Base-by-base conservation (phyloP, 2,888 invertebrate genomes). In the Drosophila nr. perissopoda region DNA sequence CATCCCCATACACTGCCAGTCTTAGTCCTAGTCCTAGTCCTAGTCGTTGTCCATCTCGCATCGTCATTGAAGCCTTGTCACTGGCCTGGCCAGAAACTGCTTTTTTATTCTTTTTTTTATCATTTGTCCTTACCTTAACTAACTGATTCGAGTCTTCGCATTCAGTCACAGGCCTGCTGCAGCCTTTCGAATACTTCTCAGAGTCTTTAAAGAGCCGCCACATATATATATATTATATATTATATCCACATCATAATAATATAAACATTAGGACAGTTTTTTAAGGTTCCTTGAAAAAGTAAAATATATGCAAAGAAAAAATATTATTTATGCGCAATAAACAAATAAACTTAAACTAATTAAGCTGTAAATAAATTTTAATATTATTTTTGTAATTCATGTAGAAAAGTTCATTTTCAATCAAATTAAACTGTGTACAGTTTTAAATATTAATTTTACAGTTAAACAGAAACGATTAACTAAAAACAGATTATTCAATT, bases 51-150 rank as follows among this genome's bases (percentile, higher is more conserved):
- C 45, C 72, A 60, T 54, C 63, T 54, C 11, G 45, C n/a, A 52
- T 36, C 51, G 72, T 73, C 72, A 59, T 60, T 65, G 56, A 56
- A 33, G 45, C 59, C 60, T 52, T 45, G 65, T 57, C 60, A 36
- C 36, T 63, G 31, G 18, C 27, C 57, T 13, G 25, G 4, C 25
- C 45, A 45, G 18, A 16, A 45, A 16, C 25, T 45, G 45, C 1
- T 45, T 16, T 16, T 45, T 16, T 45, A 18, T 36, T 40, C n/a
- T 42, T 3, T 21, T 21, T 45, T 25, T 45, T 25, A 45, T 25
- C 25, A 25, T 16, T 45, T 25, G 16, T 16, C 45, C 45, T 2
- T 51, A 29, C 2, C 49, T 25, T 45, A 45, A 25, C 51, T 29
- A 51, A n/a, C 53, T 36, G 31, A 29, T 45, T 54, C 21, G 33